Base-by-base conservation (phyloP, 2,888 invertebrate genomes). In the Plemyria rubiginata region DNA sequence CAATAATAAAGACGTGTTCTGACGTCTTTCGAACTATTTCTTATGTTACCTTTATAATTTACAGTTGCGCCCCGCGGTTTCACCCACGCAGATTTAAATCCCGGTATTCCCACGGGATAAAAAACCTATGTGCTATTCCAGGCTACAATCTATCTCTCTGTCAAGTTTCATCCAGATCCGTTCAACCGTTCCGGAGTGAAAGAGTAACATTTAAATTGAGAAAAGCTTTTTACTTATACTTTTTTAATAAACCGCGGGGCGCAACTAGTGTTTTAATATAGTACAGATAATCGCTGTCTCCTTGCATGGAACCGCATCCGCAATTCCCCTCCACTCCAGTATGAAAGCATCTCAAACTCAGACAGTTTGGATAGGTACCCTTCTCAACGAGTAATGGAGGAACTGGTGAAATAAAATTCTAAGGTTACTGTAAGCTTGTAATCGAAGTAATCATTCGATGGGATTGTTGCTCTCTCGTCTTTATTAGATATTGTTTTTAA, bases 301-400 rank as follows among this genome's bases (percentile, higher is more conserved):
- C 9, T 12, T n/a, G 9, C 13, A 38, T 41, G 8, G 11, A 54
- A 41, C 32, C 55, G 28, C 41, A 45, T 0, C 29, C 46, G n/a
- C n/a, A n/a, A n/a, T n/a, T n/a, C 3, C 32, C 32, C 6, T 32
- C 8, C 32, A 32, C 41, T 41, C 11, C 32, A 41, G n/a, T 13
- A 41, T n/a, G 51, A 16, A 62, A 59, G 43, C 55, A 55, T 59
- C 62, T 46, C 51, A 51, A 70, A 75, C 61, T 76, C 71, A 67
- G 75, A 71, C 71, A 71, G 74, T 70, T 70, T 56, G 58, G 68
- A 63, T 65, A n/a, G n/a, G n/a, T n/a, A 75, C 74, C 70, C 67
- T 72, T 61, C 70, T 76, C 72, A 74, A 67, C 63, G 62, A 69
- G 54, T 59, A 65, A 61, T 41, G 32, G 59, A 60, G 52, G 45